Conservation (phyloP, 2,888 invertebrate genomes). For the Pheosia tremula region DNA sequence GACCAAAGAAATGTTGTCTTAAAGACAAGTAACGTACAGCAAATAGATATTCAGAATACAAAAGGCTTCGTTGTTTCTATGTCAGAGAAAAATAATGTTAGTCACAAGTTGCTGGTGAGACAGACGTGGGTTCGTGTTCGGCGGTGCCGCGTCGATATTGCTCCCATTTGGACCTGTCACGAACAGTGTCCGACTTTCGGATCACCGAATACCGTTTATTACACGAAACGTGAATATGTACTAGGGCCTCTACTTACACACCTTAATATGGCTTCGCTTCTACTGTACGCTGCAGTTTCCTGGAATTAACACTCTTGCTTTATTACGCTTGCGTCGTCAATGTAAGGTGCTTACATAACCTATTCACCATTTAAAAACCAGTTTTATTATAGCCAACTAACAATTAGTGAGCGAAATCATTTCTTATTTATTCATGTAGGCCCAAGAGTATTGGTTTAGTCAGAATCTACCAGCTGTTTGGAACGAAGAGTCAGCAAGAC, state of each 20-base stretch:
- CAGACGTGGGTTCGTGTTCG: slow-evolving; percentile 35
- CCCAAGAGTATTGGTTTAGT: too few species aligned
- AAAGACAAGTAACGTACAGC: slow-evolving; percentile 13
- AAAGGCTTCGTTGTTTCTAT: slow-evolving; percentile 18
- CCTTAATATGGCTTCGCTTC: background rate
- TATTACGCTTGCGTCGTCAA: too few species aligned
- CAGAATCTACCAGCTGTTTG: too few species aligned
- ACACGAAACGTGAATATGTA: slow-evolving; percentile 20
- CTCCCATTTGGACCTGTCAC: slow-evolving; percentile 37
- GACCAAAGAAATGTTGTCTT: slow-evolving; percentile 14
- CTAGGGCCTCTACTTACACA: background rate
- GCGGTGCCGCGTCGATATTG: slow-evolving; percentile 28
- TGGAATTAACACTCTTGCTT: background rate
- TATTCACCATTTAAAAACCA: too few species aligned
- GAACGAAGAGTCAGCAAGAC: too few species aligned
- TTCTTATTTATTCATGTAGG: too few species aligned
- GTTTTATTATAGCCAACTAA: too few species aligned
- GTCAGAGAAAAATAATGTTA: slow-evolving; percentile 28
- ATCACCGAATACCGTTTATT: slow-evolving; percentile 29
- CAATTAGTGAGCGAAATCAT: too few species aligned
- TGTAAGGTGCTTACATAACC: too few species aligned
- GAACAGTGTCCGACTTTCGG: slow-evolving; percentile 34
- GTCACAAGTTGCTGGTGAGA: slow-evolving; percentile 17
- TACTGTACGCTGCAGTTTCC: background rate
- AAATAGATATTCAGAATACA: slow-evolving; percentile 9